Base-by-base conservation (phyloP, 2,113 vertebrate genomes). In the Jacana jacana region DNA sequence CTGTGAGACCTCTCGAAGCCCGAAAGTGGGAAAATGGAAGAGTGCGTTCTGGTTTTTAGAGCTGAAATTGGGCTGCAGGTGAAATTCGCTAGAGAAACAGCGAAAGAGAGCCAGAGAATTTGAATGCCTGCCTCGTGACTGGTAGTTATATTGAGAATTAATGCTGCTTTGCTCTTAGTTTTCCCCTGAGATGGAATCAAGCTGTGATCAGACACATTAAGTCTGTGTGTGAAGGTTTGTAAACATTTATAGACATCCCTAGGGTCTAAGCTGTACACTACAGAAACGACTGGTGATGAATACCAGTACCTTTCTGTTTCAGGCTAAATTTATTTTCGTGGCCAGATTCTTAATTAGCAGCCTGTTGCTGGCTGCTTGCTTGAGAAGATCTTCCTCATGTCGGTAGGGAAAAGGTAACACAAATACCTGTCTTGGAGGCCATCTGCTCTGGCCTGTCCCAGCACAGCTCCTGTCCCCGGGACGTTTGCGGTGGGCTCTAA, bases 1-100 rank as follows among this genome's bases (percentile, higher is more conserved):
- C 4, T 35, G 78, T 24, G 58, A 46, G 27, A 64, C 97, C 97
- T 54, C 97, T 91, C 39, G 69, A 89, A 82, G 89, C 73, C 63
- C 17, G 31, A 75, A 68, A 97, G 23, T 98, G 97, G 96, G 86
- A 52, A 83, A 66, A 1, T 11, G 10, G 60, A 65, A 17, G 10
- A 48, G 69, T 4, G 6, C 7, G 1, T 61, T 42, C 73, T 6
- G 30, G 35, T 27, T 95, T 95, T 81, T 65, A 2, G 8, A 75
- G 57, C 66, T 57, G 58, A 81, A 96, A 73, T 39, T 10, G 55
- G 25, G 39, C 76, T 69, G 13, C 25, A 24, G 85, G 72, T 80
- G 58, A n/a, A 66, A 70, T 44, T 39, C 31, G 51, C 18, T 76
- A 3, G 4, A 68, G 35, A 84, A 72, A 48, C 9, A 18, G 17